Base-by-base conservation (phyloP, 2,113 vertebrate species). In the Ciconia boyciana region DNA sequence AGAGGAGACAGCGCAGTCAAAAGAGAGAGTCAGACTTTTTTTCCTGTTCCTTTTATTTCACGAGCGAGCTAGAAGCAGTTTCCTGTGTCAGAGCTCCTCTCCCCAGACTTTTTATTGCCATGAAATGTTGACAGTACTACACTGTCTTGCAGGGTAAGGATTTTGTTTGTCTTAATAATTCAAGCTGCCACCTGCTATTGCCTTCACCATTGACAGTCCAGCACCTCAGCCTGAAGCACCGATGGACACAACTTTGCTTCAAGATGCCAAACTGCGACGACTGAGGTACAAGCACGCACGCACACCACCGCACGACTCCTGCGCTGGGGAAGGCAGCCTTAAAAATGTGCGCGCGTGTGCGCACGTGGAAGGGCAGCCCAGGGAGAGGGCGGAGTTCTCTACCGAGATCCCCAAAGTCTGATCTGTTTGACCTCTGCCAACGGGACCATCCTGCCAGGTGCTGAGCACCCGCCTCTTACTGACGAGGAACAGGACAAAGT, bases 321-420 rank as follows among this genome's bases (percentile, higher is more conserved):
- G 57, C 6, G 3, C 55, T 0, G 26, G 36, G 26, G 31, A 34
- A n/a, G 34, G 9, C 58, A 43, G 32, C 41, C 15, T 15, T 16
- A 26, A 9, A 20, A 13, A 14, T 6, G 16, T 21, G 0, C 3
- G 1, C 13, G 13, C 2, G 7, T 3, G 39, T 5, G 39, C 1
- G 17, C 18, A 3, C 0, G 11, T 3, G 12, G 41, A 46, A 48
- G 34, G 39, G 54, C 54, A 34, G 77, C 34, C 9, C 17, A 8
- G 46, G 52, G 46, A 71, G 41, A 26, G 61, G 19, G 24, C 71
- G 66, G 58, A 48, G 65, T 0, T 12, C 5, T 5, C 79, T 4
- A 2, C 16, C 0, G 7, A 60, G 26, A 49, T 4, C 21, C 74
- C 9, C 19, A 3, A 5, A 28, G 13, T 6, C 60, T 8, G 19